phyloP scores from a whole-genome alignment of 2,888 invertebrate species.

The Gortyna flavago region DNA sequence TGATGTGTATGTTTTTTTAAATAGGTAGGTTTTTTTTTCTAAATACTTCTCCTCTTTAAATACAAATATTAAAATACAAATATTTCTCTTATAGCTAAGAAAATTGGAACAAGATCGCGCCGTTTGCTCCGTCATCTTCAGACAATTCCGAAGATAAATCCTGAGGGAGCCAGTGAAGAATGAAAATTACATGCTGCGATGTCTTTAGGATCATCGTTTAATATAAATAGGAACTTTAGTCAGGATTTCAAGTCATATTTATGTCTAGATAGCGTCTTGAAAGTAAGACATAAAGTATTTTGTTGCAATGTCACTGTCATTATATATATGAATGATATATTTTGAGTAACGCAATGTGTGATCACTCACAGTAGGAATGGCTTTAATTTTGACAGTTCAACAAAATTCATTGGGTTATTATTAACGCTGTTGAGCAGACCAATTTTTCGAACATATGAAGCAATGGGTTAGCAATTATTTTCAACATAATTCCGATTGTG shows the following conservation, averaged over 20 bases:
- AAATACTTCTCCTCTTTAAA: rapidly evolving
- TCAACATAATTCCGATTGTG: not conserved
- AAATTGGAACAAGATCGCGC: slow-evolving; percentile 28
- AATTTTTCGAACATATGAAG: not conserved
- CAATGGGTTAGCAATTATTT: not conserved
- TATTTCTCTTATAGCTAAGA: not conserved
- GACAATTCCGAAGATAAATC: slow-evolving; percentile 31
- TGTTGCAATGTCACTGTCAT: not conserved
- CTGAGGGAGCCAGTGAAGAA: slow-evolving; percentile 26
- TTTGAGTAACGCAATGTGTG: not conserved
- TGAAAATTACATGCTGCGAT: slow-evolving; percentile 39
- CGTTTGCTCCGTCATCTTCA: slow-evolving; percentile 26
- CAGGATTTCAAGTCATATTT: not conserved
- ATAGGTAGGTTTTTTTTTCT: not conserved
- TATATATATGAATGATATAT: not conserved
- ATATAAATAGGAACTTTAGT: slow-evolving; percentile 41
- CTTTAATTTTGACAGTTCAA: not conserved
- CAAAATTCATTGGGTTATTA: not conserved
- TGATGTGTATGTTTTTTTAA: not conserved
- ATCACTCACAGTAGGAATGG: not conserved
- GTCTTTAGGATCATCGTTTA: slow-evolving; percentile 7
- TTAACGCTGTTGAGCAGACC: not conserved
- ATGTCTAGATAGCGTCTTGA: not conserved
- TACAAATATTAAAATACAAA: too few species aligned
- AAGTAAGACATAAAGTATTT: not conserved